Conservation (phyloP, 2,113 vertebrate genomes). For the Columba janthina region DNA sequence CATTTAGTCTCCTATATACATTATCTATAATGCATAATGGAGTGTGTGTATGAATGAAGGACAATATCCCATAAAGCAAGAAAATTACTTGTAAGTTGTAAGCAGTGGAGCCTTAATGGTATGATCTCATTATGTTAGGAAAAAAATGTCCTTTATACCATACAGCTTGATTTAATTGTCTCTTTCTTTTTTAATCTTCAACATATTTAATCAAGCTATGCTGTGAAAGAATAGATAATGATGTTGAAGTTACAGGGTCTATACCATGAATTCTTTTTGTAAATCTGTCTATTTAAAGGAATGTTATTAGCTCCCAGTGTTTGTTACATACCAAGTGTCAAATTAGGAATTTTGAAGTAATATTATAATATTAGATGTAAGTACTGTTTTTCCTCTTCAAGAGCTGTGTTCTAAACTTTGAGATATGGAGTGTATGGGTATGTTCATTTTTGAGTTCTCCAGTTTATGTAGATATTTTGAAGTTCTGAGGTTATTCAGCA, state of each 20-base stretch:
- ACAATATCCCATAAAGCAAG: slow-evolving; percentile 47
- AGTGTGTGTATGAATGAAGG: slow-evolving; percentile 45
- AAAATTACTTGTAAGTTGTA: slow-evolving; percentile 61
- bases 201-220: background rate
- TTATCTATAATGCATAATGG: slow-evolving; percentile 61
- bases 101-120: slow-evolving; percentile 19
- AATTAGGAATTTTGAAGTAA: background rate
- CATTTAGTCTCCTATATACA: slow-evolving; percentile 23
- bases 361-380: background rate
- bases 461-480: background rate
- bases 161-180: slow-evolving; percentile 5
- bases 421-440: background rate
- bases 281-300: background rate
- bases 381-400: background rate
- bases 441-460: background rate
- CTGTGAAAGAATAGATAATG: background rate
- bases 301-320: background rate
- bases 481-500: background rate
- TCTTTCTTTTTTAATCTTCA: background rate
- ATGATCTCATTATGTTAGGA: slow-evolving; percentile 36
- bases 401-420: background rate
- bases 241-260: background rate
- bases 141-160: background rate
- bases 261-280: background rate
- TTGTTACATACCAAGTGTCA: background rate